Evolutionary conservation across 2,113 vertebrate genomes (phyloP), one percentile per base, ranked within the genome.

Genomic region (Heloderma charlesbogerti): DNA sequence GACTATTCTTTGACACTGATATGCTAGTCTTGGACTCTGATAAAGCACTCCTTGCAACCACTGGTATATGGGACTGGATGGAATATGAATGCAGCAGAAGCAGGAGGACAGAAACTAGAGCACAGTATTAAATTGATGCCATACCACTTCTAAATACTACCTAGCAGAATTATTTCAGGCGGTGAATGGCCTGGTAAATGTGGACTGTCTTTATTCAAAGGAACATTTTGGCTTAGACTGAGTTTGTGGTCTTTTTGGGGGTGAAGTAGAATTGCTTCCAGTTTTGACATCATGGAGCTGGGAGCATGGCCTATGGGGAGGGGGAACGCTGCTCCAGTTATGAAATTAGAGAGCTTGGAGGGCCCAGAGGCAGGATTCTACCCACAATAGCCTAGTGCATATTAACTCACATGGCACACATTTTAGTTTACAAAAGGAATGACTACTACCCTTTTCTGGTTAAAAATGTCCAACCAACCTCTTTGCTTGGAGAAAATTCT

Each of bases 401-500:
- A 51, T 80, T 67, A 63, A 51, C 15, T 48, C n/a, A 37, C 9
- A 88, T 4, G n/a, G 25, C 31, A n/a, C 22, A n/a, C n/a, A 34
- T 86, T 71, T 86, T n/a, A 37, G 67, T 40, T 78, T 57, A 40
- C 6, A 79, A 40, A 51, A 79, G 63, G 48, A 86, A 31, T 79
- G 27, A 45, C 12, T 69, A 25, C 54, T 69, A 29, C 16, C 40
- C 3, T 86, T 66, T 43, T 80, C 13, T 43, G 25, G 27, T 81
- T 63, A 82, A 27, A 43, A 77, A 84, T 91, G 88, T 10, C 77
- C 45, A 71, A 96, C 97, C 92, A 90, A 99, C 99, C 99, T 99
- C 99, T 97, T 99, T 99, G 96, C 99, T 99, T 94, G 99, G 99
- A 63, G 99, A 99, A 96, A 99, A 99, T 97, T 99, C 99, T 96